Evolutionary conservation across 37 sponge, comb jelly and placozoan species (phyloP).

Genomic region (Halisarca cf. caerulea): DNA sequence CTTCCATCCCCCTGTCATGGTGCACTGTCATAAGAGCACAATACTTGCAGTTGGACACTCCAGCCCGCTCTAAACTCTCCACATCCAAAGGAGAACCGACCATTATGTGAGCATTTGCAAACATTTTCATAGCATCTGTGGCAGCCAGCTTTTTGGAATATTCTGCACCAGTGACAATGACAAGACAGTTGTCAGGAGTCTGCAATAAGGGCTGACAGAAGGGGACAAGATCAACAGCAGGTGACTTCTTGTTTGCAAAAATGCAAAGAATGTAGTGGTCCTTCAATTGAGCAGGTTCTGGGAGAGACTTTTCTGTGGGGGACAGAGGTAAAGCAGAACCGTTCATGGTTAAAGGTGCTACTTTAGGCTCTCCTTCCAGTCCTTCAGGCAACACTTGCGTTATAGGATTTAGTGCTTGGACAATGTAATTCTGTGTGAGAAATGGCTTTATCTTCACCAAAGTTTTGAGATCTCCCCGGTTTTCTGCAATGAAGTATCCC

Average conservation of each 20-base stretch:
- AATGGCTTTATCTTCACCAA: neutral
- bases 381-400: neutral
- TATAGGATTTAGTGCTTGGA: neutral
- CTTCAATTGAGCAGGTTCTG: neutral
- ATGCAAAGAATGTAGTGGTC: conserved; percentile 80
- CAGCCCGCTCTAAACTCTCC: conserved; percentile 37
- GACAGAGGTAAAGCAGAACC: neutral
- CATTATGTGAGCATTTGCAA: conserved; percentile 50
- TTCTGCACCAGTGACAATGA: conserved; percentile 50
- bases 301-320: neutral
- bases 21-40: conserved; percentile 58
- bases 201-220: conserved; percentile 55
- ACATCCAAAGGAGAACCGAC: conserved; percentile 57
- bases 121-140: conserved; percentile 17
- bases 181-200: conserved; percentile 37
- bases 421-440: too few species aligned
- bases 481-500: conserved; percentile 76
- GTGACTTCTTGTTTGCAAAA: conserved; percentile 63
- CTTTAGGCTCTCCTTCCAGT: neutral
- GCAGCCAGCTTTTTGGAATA: conserved; percentile 55
- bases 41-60: conserved; percentile 36
- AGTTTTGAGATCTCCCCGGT: conserved; percentile 20
- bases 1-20: neutral
- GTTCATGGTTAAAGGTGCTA: neutral
- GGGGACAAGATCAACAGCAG: conserved; percentile 51